These are phyloP conservation scores for Megaptera novaeangliae DNA, from an alignment of 2,113 vertebrate species.

Conservation along the genomic window DNA sequence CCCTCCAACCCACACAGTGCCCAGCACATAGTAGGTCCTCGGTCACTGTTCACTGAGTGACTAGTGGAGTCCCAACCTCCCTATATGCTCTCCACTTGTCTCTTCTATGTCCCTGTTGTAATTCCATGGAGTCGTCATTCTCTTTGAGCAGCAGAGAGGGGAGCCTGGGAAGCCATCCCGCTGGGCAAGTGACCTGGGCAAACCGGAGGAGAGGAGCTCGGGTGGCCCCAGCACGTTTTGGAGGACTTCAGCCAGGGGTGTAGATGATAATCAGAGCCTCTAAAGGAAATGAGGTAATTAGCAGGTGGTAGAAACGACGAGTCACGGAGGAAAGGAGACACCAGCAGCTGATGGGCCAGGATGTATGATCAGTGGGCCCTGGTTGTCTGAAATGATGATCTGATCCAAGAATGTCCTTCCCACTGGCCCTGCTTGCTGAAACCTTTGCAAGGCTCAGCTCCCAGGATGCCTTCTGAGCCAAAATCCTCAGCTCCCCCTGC, in stretches of 20 bases:
- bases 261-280: constrained; percentile 46
- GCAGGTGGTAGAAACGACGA: constrained; percentile 41
- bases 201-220: background rate
- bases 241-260: background rate
- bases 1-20: background rate
- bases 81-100: background rate
- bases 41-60: background rate
- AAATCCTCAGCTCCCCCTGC: background rate
- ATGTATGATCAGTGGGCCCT: background rate
- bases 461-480: background rate
- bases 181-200: background rate
- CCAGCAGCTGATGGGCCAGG: constrained; percentile 3
- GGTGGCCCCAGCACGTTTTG: constrained; percentile 40
- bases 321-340: constrained; percentile 46
- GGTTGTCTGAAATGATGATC: background rate
- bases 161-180: background rate
- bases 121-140: background rate
- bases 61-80: background rate
- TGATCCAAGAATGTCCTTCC: background rate
- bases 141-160: background rate
- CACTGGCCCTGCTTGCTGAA: background rate
- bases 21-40: background rate
- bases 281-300: constrained; percentile 53
- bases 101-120: background rate
- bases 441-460: background rate